Conservation (phyloP, 1,140 invertebrate species). For the Catajapyx aquilonaris region DNA sequence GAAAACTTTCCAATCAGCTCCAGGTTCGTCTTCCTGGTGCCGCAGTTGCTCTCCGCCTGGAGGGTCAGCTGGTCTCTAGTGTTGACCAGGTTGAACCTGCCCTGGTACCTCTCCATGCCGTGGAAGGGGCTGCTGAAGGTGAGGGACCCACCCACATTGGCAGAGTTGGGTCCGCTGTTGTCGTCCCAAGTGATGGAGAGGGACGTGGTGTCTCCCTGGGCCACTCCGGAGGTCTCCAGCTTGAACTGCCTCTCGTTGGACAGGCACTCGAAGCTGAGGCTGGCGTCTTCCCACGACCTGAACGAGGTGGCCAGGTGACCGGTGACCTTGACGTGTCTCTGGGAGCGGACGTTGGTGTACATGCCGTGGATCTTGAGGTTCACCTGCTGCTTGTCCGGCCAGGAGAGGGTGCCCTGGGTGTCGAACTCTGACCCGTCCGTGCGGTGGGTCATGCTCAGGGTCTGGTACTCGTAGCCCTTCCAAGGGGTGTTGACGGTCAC, state of each 20-base stretch:
- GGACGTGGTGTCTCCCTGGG: background rate
- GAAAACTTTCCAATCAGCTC: no score
- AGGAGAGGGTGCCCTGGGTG: slow-evolving; percentile 3
- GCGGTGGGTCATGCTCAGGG: background rate
- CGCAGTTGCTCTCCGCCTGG: no score
- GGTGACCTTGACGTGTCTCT: background rate
- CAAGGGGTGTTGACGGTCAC: slow-evolving; percentile 6
- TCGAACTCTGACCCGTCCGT: no score
- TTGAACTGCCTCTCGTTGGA: background rate
- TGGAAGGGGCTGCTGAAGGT: slow-evolving; percentile 1
- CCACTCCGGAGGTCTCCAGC: background rate
- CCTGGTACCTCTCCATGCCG: background rate
- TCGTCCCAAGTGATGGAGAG: background rate
- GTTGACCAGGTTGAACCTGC: no score
- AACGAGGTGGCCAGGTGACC: background rate
- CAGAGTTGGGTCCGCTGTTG: background rate
- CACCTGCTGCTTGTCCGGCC: slow-evolving; percentile 3
- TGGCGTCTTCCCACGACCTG: slow-evolving; percentile 1
- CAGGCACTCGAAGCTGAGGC: background rate
- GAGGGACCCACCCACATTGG: slow-evolving; percentile 2
- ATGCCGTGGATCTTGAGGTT: slow-evolving; percentile 1
- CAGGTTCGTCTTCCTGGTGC: no score
- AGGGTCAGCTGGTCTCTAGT: no score
- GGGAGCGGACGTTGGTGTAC: background rate
- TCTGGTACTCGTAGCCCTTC: slow-evolving; percentile 2